Percentiles rank a stretch among this genome's conserved stretches.
Conservation (phyloP, 2,113 vertebrate species). For the Setophaga coronata region DNA sequence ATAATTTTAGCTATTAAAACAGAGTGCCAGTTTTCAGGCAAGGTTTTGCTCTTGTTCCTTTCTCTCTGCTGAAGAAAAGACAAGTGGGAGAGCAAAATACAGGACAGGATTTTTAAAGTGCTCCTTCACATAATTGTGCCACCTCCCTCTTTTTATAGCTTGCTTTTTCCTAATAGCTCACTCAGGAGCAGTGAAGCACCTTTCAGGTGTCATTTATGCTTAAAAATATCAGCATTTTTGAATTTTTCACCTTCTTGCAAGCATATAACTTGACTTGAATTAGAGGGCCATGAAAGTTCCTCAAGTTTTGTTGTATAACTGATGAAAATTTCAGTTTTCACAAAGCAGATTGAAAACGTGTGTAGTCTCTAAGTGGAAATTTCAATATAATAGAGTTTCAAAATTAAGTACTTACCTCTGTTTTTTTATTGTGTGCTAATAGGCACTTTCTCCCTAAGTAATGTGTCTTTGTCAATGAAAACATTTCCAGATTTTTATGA, state of each 20-base stretch:
- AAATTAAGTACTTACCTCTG: neutral
- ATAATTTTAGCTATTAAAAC: neutral
- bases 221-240: neutral
- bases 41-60: neutral
- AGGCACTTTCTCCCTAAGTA: neutral
- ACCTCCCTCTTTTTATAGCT: neutral
- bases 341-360: neutral
- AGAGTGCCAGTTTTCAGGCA: neutral
- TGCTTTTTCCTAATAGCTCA: neutral
- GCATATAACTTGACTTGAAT: neutral
- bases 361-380: neutral
- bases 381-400: neutral
- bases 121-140: neutral
- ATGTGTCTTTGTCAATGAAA: neutral
- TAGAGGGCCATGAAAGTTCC: neutral
- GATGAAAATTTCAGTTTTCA: neutral
- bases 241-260: neutral
- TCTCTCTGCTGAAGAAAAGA: neutral
- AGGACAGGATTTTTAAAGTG: neutral
- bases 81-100: neutral
- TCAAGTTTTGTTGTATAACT: neutral
- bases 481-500: slow-evolving; percentile 6
- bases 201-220: neutral
- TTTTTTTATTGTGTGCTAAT: slow-evolving; percentile 12
- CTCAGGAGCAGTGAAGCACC: neutral